phyloP scores from a whole-genome alignment of 2,888 invertebrate genomes.

The Macropis europaea region DNA sequence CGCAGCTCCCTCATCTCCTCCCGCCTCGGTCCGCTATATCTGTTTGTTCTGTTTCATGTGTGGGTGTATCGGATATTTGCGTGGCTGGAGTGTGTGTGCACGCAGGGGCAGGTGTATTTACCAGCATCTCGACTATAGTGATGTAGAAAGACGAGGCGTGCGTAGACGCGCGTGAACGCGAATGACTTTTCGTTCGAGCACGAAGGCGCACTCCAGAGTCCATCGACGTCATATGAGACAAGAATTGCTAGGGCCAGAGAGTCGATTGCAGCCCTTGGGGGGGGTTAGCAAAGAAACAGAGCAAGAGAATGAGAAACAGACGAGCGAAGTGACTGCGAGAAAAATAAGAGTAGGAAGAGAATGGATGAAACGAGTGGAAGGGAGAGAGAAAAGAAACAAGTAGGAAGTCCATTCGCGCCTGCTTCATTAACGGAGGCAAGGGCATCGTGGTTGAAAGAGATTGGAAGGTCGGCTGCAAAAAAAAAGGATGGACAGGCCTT shows the following conservation, averaged over 20 bases:
- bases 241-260: slow-evolving; percentile 40
- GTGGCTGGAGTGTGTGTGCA: not conserved
- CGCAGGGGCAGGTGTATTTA: slow-evolving; percentile 18
- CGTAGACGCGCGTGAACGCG: not conserved
- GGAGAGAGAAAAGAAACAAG: not conserved
- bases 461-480: slow-evolving; percentile 48
- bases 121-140: slow-evolving; percentile 32
- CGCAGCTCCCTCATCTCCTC: not conserved
- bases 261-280: slow-evolving; percentile 38
- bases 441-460: slow-evolving; percentile 44
- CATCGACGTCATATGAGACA: slow-evolving; percentile 39
- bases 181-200: slow-evolving; percentile 42
- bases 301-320: not conserved
- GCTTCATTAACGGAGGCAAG: slow-evolving; percentile 56
- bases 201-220: slow-evolving; percentile 54
- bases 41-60: slow-evolving; percentile 26
- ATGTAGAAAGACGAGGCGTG: not conserved
- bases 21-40: slow-evolving; percentile 20
- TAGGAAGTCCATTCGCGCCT: slow-evolving; percentile 42
- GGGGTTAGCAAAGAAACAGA: slow-evolving; percentile 8
- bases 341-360: slow-evolving; percentile 24
- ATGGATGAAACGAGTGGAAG: not conserved
- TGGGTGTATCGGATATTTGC: slow-evolving; percentile 19
- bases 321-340: slow-evolving; percentile 3
- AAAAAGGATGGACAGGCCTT: slow-evolving; percentile 23